phyloP scores from a whole-genome alignment of 2,113 vertebrate species.

The Vidua macroura region DNA sequence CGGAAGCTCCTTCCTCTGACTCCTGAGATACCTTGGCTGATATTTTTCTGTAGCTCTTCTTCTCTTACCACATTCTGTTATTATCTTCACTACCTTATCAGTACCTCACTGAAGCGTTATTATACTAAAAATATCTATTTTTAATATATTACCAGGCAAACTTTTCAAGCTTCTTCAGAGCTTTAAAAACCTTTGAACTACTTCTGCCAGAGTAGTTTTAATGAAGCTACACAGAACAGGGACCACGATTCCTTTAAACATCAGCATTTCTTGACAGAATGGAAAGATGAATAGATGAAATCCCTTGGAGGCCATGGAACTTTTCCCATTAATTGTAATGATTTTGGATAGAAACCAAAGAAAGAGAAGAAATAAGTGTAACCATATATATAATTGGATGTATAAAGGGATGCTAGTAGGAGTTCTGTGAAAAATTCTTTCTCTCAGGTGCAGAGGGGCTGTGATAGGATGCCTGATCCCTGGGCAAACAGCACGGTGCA shows the following conservation, averaged over 20 bases:
- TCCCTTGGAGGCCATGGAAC: neutral
- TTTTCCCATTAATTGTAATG: neutral
- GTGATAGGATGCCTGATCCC: neutral
- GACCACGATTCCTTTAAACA: neutral
- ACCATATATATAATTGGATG: neutral
- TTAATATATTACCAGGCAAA: neutral
- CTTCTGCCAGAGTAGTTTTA: neutral
- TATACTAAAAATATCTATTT: neutral
- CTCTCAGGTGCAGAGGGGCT: neutral
- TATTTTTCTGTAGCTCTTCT: neutral
- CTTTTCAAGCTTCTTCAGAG: neutral
- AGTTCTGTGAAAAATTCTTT: neutral
- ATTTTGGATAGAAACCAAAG: neutral
- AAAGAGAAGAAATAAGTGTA: neutral
- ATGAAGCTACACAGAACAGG: constrained; percentile 4
- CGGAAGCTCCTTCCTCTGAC: neutral
- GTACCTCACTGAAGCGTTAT: neutral
- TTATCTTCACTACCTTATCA: neutral
- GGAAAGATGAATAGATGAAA: neutral
- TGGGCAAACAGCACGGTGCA: neutral
- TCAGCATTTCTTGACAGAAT: neutral
- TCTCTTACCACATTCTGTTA: neutral
- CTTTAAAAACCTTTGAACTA: constrained; percentile 33
- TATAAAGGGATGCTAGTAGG: neutral
- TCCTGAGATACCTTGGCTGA: neutral